Conservation (phyloP, 2,888 invertebrate genomes). For the Baronia brevicornis region DNA sequence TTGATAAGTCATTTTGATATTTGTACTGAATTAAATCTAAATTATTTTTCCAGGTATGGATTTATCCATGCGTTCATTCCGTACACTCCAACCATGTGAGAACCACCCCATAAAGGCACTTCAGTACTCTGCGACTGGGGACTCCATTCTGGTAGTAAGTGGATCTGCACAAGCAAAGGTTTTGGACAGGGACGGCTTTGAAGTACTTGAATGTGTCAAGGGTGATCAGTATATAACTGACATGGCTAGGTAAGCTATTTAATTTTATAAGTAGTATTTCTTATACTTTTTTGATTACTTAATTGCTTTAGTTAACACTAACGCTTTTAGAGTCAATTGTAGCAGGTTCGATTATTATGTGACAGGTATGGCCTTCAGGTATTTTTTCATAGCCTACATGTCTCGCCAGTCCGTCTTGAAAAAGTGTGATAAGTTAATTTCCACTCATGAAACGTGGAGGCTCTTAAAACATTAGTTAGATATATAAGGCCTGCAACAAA, state of each 20-base stretch:
- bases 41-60: conserved; percentile 86
- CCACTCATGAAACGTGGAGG: too few relatives aligned
- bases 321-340: too few relatives aligned
- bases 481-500: too few relatives aligned
- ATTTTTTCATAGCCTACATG: too few relatives aligned
- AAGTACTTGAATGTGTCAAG: conserved; percentile 93
- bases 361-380: too few relatives aligned
- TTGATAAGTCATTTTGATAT: too few relatives aligned
- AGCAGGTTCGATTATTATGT: too few relatives aligned
- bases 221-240: conserved; percentile 98
- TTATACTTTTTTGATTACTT: background rate
- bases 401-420: too few relatives aligned
- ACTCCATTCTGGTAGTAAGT: conserved; percentile 92
- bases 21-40: background rate
- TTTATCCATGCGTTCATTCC: conserved; percentile 90
- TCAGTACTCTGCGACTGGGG: conserved; percentile 96
- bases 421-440: too few relatives aligned
- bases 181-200: conserved; percentile 95
- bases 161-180: conserved; percentile 96
- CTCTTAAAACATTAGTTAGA: too few relatives aligned
- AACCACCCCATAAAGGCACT: conserved; percentile 93
- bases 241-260: conserved; percentile 78
- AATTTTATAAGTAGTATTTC: background rate
- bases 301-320: background rate
- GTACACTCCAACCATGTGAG: conserved; percentile 95